Evolutionary conservation across 2,797 vertebrate species (phyloP), one percentile per base, ranked within the genome.

Genomic region (Chromis chromis): DNA sequence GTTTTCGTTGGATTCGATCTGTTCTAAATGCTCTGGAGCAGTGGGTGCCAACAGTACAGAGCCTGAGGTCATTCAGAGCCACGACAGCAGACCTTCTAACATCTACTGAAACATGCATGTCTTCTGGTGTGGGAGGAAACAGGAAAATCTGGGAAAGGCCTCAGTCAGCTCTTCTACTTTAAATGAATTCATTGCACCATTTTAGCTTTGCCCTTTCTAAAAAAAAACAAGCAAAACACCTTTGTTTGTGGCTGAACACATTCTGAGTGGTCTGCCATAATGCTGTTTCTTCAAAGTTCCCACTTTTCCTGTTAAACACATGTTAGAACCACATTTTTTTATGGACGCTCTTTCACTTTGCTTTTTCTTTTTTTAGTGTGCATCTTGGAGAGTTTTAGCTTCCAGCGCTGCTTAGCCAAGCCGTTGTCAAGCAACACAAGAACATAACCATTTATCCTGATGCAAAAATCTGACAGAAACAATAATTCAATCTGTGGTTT

Each of bases 81-180:
- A 3, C 3, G 33, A 60, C 63, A 73, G 54, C 64, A 49, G 57
- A 53, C 19, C 67, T 49, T 6, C 31, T 8, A 48, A 16, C 44
- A 42, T 21, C 27, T 75, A 28, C 74, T 84, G 46, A 84, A 81
- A 85, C 61, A 81, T 80, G 75, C 11, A 79, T 65, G 46, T 70
- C 12, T 44, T 12, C 40, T 11, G 13, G 53, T 46, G 74, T 73
- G 48, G 46, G 67, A 68, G 74, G 70, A 69, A 46, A 83, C 44
- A 39, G 25, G 53, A 11, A 59, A 31, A 74, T 28, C 12, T 0
- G 21, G 58, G 64, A 68, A 11, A 60, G 74, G 25, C 11, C 36
- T 57, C 39, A 27, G 28, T 70, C 56, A 12, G 74, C 50, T 24
- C 55, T 36, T 53, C 10, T 46, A 52, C 60, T 56, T 46, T 2